Percentiles rank a stretch among this genome's conserved stretches.
Evolutionary conservation across 2,888 invertebrate genomes (phyloP).

Genomic region (Adelphocoris suturalis): DNA sequence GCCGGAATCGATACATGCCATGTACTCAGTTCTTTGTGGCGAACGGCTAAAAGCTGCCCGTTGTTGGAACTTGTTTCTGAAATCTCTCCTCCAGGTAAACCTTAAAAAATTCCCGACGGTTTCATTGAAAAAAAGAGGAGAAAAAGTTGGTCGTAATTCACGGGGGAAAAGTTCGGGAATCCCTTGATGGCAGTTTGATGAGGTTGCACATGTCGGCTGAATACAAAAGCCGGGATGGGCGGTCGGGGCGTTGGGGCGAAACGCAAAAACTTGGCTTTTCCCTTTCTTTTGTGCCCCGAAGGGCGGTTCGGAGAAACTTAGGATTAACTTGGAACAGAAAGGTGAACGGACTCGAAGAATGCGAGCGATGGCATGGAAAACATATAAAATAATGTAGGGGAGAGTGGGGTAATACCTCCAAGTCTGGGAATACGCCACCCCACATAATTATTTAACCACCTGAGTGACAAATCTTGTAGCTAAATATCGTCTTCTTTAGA

Average conservation of each 20-base stretch:
- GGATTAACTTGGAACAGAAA: neutral
- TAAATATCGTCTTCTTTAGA: too few species aligned
- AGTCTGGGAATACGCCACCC: too few species aligned
- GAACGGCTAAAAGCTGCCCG: too few species aligned
- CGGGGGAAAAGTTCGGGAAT: neutral
- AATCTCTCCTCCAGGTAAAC: too few species aligned
- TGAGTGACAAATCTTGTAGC: too few species aligned
- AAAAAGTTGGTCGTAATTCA: neutral
- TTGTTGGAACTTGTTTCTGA: too few species aligned
- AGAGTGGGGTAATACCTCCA: too few species aligned
- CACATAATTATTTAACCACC: too few species aligned
- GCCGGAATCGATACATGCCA: too few species aligned
- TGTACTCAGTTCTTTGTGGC: too few species aligned
- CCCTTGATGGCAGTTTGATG: conserved; percentile 50
- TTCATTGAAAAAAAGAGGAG: neutral
- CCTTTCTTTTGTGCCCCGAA: neutral
- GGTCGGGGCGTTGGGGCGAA: neutral
- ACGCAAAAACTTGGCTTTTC: conserved; percentile 5
- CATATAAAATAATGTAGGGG: neutral
- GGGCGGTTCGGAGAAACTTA: neutral
- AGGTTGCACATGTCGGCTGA: conserved; percentile 15
- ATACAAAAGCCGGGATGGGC: neutral
- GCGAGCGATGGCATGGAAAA: neutral
- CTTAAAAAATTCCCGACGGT: neutral
- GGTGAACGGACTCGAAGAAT: neutral